phyloP scores from a whole-genome alignment of 2,113 vertebrate species.

The Synodontis membranacea region DNA sequence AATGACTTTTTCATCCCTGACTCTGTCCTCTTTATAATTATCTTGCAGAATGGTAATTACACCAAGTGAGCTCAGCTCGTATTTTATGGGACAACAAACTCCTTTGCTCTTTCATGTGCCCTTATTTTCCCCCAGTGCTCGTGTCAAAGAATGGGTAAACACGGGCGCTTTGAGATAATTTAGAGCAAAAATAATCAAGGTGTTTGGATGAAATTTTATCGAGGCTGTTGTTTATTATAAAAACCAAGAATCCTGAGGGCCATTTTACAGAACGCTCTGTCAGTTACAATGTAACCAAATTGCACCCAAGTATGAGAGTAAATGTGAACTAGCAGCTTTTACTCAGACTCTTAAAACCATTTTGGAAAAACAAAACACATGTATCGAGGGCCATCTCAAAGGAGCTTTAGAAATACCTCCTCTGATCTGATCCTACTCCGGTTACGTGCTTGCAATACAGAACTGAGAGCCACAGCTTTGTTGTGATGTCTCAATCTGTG shows the following conservation, averaged over 20 bases:
- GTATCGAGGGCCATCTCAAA: constrained; percentile 28
- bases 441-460: constrained; percentile 20
- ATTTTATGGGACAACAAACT: constrained; percentile 52
- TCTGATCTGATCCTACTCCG: constrained; percentile 32
- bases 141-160: constrained; percentile 28
- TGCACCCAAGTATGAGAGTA: neutral
- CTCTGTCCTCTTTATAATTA: constrained; percentile 55
- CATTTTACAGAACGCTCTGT: constrained; percentile 24
- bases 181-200: constrained; percentile 12
- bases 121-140: constrained; percentile 28
- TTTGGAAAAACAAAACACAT: constrained; percentile 20
- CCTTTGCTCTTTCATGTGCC: constrained; percentile 41
- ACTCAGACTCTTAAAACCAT: neutral
- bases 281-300: neutral
- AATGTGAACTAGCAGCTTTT: constrained; percentile 17
- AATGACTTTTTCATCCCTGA: constrained; percentile 54
- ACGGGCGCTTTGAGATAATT: constrained; percentile 28
- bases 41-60: constrained; percentile 56
- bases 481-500: constrained; percentile 48
- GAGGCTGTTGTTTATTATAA: constrained; percentile 34
- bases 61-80: constrained; percentile 45
- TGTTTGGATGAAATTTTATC: constrained; percentile 40
- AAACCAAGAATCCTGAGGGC: neutral
- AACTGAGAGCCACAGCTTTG: constrained; percentile 7
- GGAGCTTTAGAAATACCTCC: constrained; percentile 31